Percentiles rank a stretch among this genome's conserved stretches.
These are phyloP conservation scores for Erebia ligea DNA, from an alignment of 2,888 invertebrate species.

Conservation along the genomic window DNA sequence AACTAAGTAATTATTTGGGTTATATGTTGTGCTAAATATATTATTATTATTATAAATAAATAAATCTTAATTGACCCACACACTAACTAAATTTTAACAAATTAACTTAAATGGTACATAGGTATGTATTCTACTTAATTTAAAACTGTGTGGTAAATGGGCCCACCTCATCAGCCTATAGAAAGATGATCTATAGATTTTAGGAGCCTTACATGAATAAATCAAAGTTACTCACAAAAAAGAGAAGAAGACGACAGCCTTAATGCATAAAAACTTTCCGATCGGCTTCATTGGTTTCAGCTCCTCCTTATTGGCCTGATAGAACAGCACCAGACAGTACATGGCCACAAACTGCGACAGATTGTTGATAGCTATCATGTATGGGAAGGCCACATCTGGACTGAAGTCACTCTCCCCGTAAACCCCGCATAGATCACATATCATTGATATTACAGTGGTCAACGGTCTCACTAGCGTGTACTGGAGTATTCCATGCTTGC, in stretches of 20 bases:
- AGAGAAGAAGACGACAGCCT: slow-evolving; percentile 98
- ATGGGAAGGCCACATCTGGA: slow-evolving; percentile 93
- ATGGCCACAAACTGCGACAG: slow-evolving; percentile 97
- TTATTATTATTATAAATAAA: too few species aligned
- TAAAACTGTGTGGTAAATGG: too few species aligned
- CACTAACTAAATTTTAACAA: too few species aligned
- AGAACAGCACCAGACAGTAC: slow-evolving; percentile 97
- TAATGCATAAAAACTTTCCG: slow-evolving; percentile 97
- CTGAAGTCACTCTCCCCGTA: slow-evolving; percentile 97
- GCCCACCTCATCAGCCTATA: too few species aligned
- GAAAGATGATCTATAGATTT: too few species aligned
- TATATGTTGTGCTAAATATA: too few species aligned
- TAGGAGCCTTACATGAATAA: neutral
- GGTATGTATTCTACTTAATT: too few species aligned
- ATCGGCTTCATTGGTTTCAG: slow-evolving; percentile 96
- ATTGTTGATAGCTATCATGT: slow-evolving; percentile 94
- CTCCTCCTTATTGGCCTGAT: slow-evolving; percentile 93
- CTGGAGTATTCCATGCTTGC: slow-evolving; percentile 98
- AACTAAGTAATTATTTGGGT: too few species aligned
- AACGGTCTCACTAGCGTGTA: slow-evolving; percentile 96
- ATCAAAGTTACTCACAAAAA: slow-evolving; percentile 92
- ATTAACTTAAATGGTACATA: too few species aligned
- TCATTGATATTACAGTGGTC: slow-evolving; percentile 94
- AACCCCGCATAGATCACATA: slow-evolving; percentile 92
- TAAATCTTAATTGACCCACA: too few species aligned